Conservation (phyloP, 2,113 vertebrate genomes). For the Numida meleagris region DNA sequence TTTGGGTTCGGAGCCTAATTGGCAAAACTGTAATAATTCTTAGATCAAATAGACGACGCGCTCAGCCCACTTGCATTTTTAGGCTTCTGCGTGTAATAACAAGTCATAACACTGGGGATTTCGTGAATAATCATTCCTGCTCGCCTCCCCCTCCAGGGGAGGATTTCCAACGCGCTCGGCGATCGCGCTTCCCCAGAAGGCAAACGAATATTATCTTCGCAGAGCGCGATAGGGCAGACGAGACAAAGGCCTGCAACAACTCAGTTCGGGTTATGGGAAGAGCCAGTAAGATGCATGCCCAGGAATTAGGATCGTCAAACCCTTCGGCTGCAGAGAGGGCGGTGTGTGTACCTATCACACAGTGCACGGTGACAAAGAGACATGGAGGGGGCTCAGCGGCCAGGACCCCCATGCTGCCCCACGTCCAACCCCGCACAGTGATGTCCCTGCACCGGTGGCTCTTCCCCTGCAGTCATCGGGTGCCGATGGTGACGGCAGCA, state of each 20-base stretch:
- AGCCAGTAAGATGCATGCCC: neutral
- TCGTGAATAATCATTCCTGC: slow-evolving; percentile 1
- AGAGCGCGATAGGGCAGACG: neutral
- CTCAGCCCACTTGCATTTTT: slow-evolving; percentile 2
- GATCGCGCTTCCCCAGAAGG: neutral
- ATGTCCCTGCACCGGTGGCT: no score
- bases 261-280: neutral
- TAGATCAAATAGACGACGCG: neutral
- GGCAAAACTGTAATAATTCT: slow-evolving; percentile 11
- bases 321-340: accelerated
- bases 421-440: accelerated
- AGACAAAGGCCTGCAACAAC: neutral
- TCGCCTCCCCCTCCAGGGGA: neutral
- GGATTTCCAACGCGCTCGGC: neutral
- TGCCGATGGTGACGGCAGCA: accelerated
- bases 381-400: neutral
- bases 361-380: neutral
- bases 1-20: slow-evolving; percentile 4
- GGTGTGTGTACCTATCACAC: neutral
- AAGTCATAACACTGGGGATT: neutral
- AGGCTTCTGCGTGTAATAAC: neutral
- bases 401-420: accelerated
- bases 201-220: neutral
- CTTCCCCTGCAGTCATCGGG: neutral
- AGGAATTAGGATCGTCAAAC: neutral